Conservation (phyloP, 2,113 vertebrate species). For the Oophaga pumilio region DNA sequence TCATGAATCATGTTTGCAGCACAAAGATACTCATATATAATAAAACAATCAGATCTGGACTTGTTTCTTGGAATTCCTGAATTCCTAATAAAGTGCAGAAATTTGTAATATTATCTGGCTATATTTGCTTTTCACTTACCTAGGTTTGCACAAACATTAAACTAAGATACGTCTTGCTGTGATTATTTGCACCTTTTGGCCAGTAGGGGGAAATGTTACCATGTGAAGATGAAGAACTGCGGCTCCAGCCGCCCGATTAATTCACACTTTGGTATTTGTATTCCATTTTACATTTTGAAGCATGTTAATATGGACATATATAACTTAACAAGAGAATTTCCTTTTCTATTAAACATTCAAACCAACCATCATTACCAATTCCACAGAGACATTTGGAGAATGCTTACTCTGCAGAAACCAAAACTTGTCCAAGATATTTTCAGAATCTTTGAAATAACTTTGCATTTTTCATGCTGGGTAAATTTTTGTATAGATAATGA, state of each 20-base stretch:
- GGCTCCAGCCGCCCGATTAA: constrained; percentile 62
- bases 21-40: background rate
- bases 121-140: background rate
- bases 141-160: background rate
- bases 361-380: constrained; percentile 64
- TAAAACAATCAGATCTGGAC: constrained; percentile 6
- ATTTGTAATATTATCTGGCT: background rate
- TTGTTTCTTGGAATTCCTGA: background rate
- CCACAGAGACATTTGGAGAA: constrained; percentile 62
- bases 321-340: constrained; percentile 67
- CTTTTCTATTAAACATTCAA: constrained; percentile 67
- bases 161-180: background rate
- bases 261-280: constrained; percentile 67
- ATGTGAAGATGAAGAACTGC: constrained; percentile 56
- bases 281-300: constrained; percentile 65
- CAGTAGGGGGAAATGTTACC: constrained; percentile 76
- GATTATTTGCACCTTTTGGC: constrained; percentile 3
- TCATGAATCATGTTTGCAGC: background rate
- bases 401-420: constrained; percentile 60
- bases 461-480: constrained; percentile 52
- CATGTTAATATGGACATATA: constrained; percentile 67
- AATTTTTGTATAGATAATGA: constrained; percentile 54
- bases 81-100: background rate
- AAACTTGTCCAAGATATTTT: constrained; percentile 56
- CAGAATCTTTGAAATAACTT: constrained; percentile 57